These are phyloP conservation scores for Nycticebus coucang DNA, from an alignment of 2,113 vertebrate species.

Conservation along the genomic window DNA sequence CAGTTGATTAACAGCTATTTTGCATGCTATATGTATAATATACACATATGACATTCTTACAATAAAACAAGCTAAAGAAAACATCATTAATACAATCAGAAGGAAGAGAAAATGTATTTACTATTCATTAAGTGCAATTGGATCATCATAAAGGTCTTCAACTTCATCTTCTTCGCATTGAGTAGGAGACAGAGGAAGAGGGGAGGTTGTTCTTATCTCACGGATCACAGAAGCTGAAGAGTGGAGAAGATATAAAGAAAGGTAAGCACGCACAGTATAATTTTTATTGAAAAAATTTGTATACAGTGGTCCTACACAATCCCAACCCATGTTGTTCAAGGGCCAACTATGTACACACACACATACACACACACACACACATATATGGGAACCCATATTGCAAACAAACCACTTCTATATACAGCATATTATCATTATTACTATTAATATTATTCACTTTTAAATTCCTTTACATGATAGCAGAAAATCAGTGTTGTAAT, in stretches of 20 bases:
- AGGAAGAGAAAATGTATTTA: not conserved
- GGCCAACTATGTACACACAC: not conserved
- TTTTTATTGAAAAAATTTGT: not conserved
- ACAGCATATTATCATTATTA: not conserved
- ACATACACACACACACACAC: not conserved
- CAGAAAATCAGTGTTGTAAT: not conserved
- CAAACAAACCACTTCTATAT: not conserved
- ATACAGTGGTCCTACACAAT: not conserved
- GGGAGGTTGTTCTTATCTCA: not conserved
- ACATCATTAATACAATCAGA: not conserved
- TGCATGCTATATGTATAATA: not conserved
- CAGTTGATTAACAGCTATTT: not conserved
- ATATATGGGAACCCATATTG: not conserved
- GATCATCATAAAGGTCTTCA: not conserved
- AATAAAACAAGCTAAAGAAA: not conserved
- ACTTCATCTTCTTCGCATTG: not conserved
- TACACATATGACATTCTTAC: not conserved
- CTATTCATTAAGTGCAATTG: not conserved
- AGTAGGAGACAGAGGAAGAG: not conserved
- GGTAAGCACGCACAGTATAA: not conserved
- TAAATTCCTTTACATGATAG: not conserved
- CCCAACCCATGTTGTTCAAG: not conserved
- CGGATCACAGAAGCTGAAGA: not conserved
- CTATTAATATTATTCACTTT: not conserved
- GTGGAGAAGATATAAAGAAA: not conserved